Evolutionary conservation across 2,888 invertebrate genomes (phyloP).

Genomic region (Melanostoma mellinum): DNA sequence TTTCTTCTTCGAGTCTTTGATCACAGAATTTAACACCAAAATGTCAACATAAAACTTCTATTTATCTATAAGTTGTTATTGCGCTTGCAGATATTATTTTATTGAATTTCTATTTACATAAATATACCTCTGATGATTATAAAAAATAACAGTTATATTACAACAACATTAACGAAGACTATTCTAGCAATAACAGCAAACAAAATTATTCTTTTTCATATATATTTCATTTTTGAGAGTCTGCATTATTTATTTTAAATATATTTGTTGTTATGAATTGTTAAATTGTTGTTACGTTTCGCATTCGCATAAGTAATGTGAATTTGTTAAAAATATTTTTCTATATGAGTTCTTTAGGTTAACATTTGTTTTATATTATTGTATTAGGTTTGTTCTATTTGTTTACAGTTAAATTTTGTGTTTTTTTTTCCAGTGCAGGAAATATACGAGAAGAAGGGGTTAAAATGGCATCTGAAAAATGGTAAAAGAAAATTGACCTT

Average conservation of each 20-base stretch:
- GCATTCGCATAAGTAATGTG: conserved; percentile 26
- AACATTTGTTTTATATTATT: conserved; percentile 65
- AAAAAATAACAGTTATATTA: conserved; percentile 72
- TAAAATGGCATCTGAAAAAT: conserved; percentile 54
- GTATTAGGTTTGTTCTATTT: conserved; percentile 68
- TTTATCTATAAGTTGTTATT: conserved; percentile 62
- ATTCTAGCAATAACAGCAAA: conserved; percentile 70
- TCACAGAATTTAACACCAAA: conserved; percentile 73
- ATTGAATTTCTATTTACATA: conserved; percentile 62
- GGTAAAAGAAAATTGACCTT: conserved; percentile 19
- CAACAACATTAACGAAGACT: conserved; percentile 68
- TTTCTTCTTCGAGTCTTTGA: conserved; percentile 73
- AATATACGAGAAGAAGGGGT: conserved; percentile 47
- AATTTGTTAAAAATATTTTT: conserved; percentile 50
- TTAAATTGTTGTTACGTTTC: conserved; percentile 49
- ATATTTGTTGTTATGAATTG: conserved; percentile 46
- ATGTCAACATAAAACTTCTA: conserved; percentile 59
- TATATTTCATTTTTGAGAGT: conserved; percentile 29
- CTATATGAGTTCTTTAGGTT: conserved; percentile 51
- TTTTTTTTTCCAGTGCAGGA: conserved; percentile 49
- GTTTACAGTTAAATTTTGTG: conserved; percentile 59
- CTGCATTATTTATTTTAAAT: conserved; percentile 38
- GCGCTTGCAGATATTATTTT: conserved; percentile 53
- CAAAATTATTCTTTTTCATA: conserved; percentile 48
- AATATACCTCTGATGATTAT: conserved; percentile 70